Percentiles rank a stretch among this genome's conserved stretches.
Evolutionary conservation across 2,888 invertebrate genomes (phyloP).

Genomic region (Acleris sparsana): DNA sequence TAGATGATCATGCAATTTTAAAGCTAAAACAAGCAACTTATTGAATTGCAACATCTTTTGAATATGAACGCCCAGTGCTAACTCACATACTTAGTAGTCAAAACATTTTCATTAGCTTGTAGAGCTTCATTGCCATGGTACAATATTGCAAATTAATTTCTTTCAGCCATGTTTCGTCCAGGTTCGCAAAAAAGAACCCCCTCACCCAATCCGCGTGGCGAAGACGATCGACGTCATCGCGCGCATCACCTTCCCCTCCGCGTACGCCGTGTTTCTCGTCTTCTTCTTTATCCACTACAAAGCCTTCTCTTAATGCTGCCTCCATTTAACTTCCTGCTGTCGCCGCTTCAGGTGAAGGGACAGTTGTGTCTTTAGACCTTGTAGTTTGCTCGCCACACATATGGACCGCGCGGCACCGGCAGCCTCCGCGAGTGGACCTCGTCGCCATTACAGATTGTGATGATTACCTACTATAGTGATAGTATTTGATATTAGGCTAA

Average conservation of each 20-base stretch:
- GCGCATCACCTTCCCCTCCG: constrained; percentile 95
- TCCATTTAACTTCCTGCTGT: constrained; percentile 46
- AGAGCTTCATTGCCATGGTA: constrained; percentile 21
- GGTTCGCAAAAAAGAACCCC: constrained; percentile 95
- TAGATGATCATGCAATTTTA: too few species aligned
- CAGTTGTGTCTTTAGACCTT: constrained; percentile 59
- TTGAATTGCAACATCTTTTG: too few species aligned
- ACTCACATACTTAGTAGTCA: not conserved
- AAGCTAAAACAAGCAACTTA: too few species aligned
- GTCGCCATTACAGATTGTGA: constrained; percentile 58
- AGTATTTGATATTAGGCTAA: constrained; percentile 57
- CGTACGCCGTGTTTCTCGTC: constrained; percentile 96
- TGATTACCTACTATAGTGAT: constrained; percentile 57
- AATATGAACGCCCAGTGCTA: too few species aligned
- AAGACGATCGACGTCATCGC: constrained; percentile 98
- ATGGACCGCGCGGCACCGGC: constrained; percentile 39
- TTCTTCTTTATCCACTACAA: constrained; percentile 98
- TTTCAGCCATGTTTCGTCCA: constrained; percentile 91
- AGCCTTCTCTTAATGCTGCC: constrained; percentile 88
- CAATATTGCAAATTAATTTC: constrained; percentile 43
- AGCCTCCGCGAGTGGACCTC: constrained; percentile 53
- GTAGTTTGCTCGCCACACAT: constrained; percentile 58
- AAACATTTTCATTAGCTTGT: constrained; percentile 4
- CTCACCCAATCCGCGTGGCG: constrained; percentile 95
- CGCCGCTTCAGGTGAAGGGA: constrained; percentile 62